These are phyloP conservation scores for Euphydryas editha DNA, from an alignment of 2,888 invertebrate species.

Conservation along the genomic window DNA sequence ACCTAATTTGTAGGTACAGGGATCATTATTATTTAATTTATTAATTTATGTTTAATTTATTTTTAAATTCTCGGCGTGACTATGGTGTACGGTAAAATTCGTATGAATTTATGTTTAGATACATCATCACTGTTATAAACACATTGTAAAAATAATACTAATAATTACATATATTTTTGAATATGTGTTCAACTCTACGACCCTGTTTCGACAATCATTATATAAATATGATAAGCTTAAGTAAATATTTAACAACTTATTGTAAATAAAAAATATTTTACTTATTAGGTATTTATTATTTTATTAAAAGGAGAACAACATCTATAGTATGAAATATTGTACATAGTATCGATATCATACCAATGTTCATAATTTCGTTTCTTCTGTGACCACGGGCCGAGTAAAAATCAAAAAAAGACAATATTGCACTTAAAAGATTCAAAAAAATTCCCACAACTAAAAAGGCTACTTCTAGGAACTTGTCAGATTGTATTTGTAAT, in stretches of 20 bases:
- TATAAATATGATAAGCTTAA: too few species aligned
- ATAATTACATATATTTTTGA: too few species aligned
- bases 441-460: slow-evolving; percentile 49
- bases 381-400: slow-evolving; percentile 22
- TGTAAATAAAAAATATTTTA: not conserved
- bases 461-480: slow-evolving; percentile 49
- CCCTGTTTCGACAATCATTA: too few species aligned
- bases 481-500: slow-evolving; percentile 48
- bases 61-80: too few species aligned
- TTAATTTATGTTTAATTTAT: too few species aligned
- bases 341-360: slow-evolving; percentile 50
- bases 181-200: too few species aligned
- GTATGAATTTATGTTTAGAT: too few species aligned
- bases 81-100: too few species aligned
- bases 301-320: slow-evolving; percentile 42
- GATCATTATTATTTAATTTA: too few species aligned
- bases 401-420: slow-evolving; percentile 53
- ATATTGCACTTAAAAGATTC: slow-evolving; percentile 46
- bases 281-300: slow-evolving; percentile 1
- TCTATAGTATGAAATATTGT: slow-evolving; percentile 51
- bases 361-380: slow-evolving; percentile 52
- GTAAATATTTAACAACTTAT: not conserved
- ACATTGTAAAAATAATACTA: too few species aligned
- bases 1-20: too few species aligned
- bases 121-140: too few species aligned